These are phyloP conservation scores for Zoanthus gigantus DNA, from an alignment of 92 coral and sea anemone species.

Conservation along the genomic window DNA sequence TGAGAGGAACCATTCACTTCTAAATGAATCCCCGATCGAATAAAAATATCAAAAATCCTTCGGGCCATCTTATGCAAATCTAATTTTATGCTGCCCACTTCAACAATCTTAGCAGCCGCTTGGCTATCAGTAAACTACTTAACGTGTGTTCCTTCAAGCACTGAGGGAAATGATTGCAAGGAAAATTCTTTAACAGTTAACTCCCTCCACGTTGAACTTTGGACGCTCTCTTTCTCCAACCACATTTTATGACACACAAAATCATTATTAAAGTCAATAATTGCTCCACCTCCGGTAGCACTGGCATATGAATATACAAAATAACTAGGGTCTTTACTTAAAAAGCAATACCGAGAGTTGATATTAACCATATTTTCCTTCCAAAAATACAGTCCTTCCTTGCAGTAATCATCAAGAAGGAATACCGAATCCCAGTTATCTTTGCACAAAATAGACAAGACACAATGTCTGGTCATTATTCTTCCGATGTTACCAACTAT, in stretches of 20 bases:
- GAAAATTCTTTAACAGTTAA: slow-evolving; percentile 33
- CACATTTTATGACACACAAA: slow-evolving; percentile 15
- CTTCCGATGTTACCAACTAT: slow-evolving; percentile 39
- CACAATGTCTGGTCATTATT: no score
- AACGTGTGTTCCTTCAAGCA: slow-evolving; percentile 42
- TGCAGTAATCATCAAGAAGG: slow-evolving; percentile 14
- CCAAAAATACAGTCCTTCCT: neutral
- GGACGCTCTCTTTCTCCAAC: slow-evolving; percentile 1
- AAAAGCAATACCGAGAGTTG: slow-evolving; percentile 2
- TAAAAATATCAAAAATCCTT: neutral
- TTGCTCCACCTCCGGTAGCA: slow-evolving; percentile 35
- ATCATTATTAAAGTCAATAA: slow-evolving; percentile 24
- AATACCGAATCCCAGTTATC: neutral
- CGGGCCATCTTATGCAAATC: slow-evolving; percentile 8
- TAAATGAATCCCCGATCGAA: neutral
- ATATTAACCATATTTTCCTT: slow-evolving; percentile 1
- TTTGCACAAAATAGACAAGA: slow-evolving; percentile 31
- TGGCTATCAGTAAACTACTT: neutral
- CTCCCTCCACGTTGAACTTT: slow-evolving; percentile 50
- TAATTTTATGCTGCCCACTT: neutral
- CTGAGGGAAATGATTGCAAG: slow-evolving; percentile 45
- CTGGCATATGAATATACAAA: slow-evolving; percentile 18
- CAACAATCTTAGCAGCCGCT: no score
- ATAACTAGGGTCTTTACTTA: neutral
- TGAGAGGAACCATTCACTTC: slow-evolving; percentile 58